Evolutionary conservation across 2,797 vertebrate species (phyloP).

Genomic region (Champsocephalus gunnari): DNA sequence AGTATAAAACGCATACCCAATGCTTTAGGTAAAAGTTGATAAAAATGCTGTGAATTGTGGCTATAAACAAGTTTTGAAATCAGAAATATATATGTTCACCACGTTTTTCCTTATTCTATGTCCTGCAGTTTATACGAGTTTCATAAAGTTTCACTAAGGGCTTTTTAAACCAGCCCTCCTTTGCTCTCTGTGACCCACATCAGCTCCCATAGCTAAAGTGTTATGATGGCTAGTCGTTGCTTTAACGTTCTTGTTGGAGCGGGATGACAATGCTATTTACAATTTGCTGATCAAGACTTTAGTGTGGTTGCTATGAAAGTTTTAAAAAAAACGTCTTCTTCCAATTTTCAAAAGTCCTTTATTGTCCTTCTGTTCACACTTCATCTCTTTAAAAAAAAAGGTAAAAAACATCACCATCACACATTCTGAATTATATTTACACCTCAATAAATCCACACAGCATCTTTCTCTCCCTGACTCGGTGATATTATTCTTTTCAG

Average conservation of each 20-base stretch:
- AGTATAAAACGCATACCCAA: background rate
- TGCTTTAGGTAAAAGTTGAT: background rate
- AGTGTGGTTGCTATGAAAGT: slow-evolving; percentile 46
- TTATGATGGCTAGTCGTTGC: slow-evolving; percentile 28
- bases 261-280: slow-evolving; percentile 50
- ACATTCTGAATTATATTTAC: slow-evolving; percentile 30
- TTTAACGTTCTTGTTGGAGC: slow-evolving; percentile 34
- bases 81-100: background rate
- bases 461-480: slow-evolving; percentile 1
- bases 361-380: slow-evolving; percentile 17
- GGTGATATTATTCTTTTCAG: slow-evolving; percentile 13
- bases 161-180: slow-evolving; percentile 20
- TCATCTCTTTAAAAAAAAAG: background rate
- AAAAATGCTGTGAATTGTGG: background rate
- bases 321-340: slow-evolving; percentile 27
- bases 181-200: slow-evolving; percentile 32
- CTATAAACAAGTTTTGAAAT: background rate
- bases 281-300: slow-evolving; percentile 54
- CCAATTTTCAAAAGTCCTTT: slow-evolving; percentile 45
- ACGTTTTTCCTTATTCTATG: background rate
- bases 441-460: background rate
- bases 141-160: slow-evolving; percentile 25
- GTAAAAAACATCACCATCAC: slow-evolving; percentile 22
- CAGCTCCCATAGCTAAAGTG: slow-evolving; percentile 31
- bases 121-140: background rate